These are phyloP conservation scores for Elanus axillaris DNA, from an alignment of 2,113 vertebrate genomes.

Conservation along the genomic window DNA sequence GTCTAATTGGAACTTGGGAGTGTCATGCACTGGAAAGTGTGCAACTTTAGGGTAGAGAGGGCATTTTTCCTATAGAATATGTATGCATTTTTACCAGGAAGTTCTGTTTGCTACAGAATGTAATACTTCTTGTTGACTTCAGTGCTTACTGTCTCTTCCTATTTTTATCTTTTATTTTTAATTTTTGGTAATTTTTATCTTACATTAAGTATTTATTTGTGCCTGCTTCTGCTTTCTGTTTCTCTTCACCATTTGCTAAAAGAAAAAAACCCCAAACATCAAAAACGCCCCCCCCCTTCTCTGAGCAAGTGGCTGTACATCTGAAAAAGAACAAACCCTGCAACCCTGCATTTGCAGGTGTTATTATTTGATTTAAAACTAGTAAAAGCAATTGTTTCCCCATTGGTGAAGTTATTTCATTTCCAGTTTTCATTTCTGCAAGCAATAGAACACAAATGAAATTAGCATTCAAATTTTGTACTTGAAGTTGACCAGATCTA, in stretches of 20 bases:
- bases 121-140: neutral
- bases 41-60: neutral
- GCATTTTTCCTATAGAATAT: neutral
- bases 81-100: neutral
- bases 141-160: conserved; percentile 27
- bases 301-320: neutral
- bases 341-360: neutral
- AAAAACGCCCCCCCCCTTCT: neutral
- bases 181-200: conserved; percentile 22
- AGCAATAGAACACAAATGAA: conserved; percentile 6
- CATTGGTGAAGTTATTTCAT: conserved; percentile 31
- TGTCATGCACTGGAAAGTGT: neutral
- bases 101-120: neutral
- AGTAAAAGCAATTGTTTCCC: conserved; percentile 31
- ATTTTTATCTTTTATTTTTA: too few species aligned
- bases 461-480: conserved; percentile 2
- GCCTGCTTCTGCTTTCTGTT: conserved; percentile 46
- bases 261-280: neutral
- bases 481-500: conserved; percentile 13
- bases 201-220: conserved; percentile 38
- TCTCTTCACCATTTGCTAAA: conserved; percentile 25
- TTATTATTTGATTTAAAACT: conserved; percentile 46
- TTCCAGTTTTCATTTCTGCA: conserved; percentile 40
- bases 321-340: neutral
- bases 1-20: neutral